phyloP scores from a whole-genome alignment of 2,113 vertebrate genomes.

The Lepidothrix coronata region DNA sequence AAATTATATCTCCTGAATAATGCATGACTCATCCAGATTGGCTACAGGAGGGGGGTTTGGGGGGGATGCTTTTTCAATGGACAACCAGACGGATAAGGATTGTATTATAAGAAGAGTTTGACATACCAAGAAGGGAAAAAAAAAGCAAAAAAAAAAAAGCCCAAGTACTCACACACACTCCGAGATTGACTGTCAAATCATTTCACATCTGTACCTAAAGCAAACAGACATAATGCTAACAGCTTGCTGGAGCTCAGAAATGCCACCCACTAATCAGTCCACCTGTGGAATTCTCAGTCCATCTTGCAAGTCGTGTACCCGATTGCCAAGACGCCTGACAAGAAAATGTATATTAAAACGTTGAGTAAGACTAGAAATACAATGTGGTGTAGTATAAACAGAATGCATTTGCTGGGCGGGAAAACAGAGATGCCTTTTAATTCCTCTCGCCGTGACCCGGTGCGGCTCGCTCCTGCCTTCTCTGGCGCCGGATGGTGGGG shows the following conservation, averaged over 20 bases:
- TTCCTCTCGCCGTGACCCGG: constrained; percentile 33
- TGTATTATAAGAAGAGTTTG: constrained; percentile 76
- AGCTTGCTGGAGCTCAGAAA: constrained; percentile 85
- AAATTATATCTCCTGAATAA: constrained; percentile 66
- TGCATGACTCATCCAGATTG: constrained; percentile 69
- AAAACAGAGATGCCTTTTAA: constrained; percentile 59
- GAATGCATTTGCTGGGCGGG: constrained; percentile 50
- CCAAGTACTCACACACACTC: constrained; percentile 77
- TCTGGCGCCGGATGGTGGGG: background rate
- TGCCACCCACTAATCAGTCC: constrained; percentile 86
- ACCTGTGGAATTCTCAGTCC: constrained; percentile 85
- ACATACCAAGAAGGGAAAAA: constrained; percentile 67
- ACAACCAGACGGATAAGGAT: constrained; percentile 69
- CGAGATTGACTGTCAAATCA: constrained; percentile 84
- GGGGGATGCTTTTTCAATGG: constrained; percentile 67
- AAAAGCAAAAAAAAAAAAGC: background rate
- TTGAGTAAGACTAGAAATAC: constrained; percentile 79
- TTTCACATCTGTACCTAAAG: constrained; percentile 86
- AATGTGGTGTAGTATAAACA: constrained; percentile 72
- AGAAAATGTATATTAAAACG: constrained; percentile 85
- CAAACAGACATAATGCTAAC: constrained; percentile 87
- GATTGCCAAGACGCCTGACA: constrained; percentile 83
- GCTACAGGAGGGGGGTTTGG: background rate
- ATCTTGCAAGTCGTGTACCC: constrained; percentile 80
- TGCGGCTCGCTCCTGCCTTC: background rate